Conservation (phyloP, 2,113 vertebrate genomes). For the Mola mola region DNA sequence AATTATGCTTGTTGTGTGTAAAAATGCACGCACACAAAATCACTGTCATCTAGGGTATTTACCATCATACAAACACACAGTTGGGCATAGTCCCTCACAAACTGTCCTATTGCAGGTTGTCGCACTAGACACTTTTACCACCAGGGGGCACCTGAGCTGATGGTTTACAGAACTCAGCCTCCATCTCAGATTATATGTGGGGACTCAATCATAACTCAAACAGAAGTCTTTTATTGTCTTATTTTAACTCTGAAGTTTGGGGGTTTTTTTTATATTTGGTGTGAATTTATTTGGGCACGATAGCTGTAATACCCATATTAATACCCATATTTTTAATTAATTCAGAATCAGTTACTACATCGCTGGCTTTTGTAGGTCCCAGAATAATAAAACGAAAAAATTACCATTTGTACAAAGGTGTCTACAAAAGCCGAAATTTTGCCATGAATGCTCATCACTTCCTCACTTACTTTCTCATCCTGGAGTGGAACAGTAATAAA, state of each 20-base stretch:
- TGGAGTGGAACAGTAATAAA: slow-evolving; percentile 46
- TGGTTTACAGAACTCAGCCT: slow-evolving; percentile 14
- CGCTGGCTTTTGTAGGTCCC: neutral
- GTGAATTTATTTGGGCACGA: too few species aligned
- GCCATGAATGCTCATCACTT: neutral
- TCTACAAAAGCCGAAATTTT: slow-evolving; percentile 3
- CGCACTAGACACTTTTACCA: slow-evolving; percentile 32
- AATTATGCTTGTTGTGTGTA: neutral
- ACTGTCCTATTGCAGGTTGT: neutral
- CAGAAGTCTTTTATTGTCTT: neutral
- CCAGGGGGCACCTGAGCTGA: slow-evolving; percentile 43
- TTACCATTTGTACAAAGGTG: neutral
- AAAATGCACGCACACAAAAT: neutral
- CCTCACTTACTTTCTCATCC: slow-evolving; percentile 11
- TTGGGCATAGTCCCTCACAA: slow-evolving; percentile 14
- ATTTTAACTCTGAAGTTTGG: too few species aligned
- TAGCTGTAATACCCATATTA: neutral
- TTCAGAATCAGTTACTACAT: slow-evolving; percentile 6
- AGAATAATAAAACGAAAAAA: slow-evolving; percentile 1
- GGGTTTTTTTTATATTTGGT: too few species aligned
- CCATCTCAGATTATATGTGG: too few species aligned
- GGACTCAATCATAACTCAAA: neutral
- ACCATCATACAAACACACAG: slow-evolving; percentile 47
- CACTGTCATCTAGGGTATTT: slow-evolving; percentile 31
- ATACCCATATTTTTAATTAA: slow-evolving; percentile 1